phyloP scores from a whole-genome alignment of 1,140 invertebrate genomes.

The Drosophila pruinosa region DNA sequence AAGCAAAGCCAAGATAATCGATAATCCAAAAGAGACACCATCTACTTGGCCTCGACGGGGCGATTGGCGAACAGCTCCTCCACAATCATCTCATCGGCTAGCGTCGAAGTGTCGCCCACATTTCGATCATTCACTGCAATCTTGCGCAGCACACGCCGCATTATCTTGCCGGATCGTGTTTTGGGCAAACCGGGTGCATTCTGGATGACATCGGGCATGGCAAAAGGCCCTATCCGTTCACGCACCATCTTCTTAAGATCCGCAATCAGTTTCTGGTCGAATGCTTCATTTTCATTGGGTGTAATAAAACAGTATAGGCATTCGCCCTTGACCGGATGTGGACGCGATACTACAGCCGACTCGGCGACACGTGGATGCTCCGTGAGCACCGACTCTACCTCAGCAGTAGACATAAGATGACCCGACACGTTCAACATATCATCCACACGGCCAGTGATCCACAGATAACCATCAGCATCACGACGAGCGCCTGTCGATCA shows the following conservation, averaged over 20 bases:
- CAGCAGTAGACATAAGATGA: slow-evolving; percentile 97
- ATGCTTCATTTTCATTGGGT: slow-evolving; percentile 89
- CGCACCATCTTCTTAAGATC: slow-evolving; percentile 94
- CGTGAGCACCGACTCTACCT: slow-evolving; percentile 95
- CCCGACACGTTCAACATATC: slow-evolving; percentile 99
- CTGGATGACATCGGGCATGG: slow-evolving; percentile 96
- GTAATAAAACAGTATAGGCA: slow-evolving; percentile 98
- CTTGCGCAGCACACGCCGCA: slow-evolving; percentile 96
- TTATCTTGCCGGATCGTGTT: slow-evolving; percentile 99
- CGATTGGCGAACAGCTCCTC: slow-evolving; percentile 90
- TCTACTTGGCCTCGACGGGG: slow-evolving; percentile 83
- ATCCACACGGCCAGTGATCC: slow-evolving; percentile 98
- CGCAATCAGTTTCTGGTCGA: slow-evolving; percentile 88
- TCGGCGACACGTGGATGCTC: slow-evolving; percentile 93
- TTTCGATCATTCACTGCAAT: slow-evolving; percentile 94
- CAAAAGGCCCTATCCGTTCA: slow-evolving; percentile 97
- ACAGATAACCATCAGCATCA: slow-evolving; percentile 97
- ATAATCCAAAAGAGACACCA: not conserved
- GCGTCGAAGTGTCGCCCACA: slow-evolving; percentile 95
- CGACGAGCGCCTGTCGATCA: slow-evolving; percentile 90
- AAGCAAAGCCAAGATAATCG: slow-evolving; percentile 24
- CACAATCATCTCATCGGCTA: slow-evolving; percentile 94
- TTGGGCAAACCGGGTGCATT: slow-evolving; percentile 96
- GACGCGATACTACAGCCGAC: slow-evolving; percentile 96
- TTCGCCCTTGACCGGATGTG: slow-evolving; percentile 97